Evolutionary conservation across 2,113 vertebrate species (phyloP).

Genomic region (Chlamydotis undulata): DNA sequence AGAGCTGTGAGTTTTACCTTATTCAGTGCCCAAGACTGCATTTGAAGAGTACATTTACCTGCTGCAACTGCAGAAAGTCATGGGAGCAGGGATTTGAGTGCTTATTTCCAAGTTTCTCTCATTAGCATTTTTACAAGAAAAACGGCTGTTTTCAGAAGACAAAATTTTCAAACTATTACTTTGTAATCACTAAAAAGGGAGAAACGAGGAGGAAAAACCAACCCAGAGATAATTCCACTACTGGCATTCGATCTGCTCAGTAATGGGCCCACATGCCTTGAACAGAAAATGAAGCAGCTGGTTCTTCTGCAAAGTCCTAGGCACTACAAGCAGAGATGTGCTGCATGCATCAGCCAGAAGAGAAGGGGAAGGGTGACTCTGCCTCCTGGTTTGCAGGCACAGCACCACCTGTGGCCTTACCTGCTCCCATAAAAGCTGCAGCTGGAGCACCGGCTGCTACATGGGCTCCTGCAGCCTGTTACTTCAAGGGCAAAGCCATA

Average conservation of each 20-base stretch:
- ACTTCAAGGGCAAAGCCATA: neutral
- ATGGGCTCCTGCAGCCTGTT: neutral
- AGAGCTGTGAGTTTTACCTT: neutral
- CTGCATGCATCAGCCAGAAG: neutral
- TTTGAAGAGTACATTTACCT: neutral
- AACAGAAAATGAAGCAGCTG: neutral
- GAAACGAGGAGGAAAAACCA: neutral
- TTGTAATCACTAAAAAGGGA: neutral
- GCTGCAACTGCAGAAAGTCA: neutral
- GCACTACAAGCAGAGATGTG: neutral
- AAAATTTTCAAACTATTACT: neutral
- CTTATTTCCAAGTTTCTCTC: neutral
- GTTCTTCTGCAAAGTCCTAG: neutral
- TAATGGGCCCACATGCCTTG: neutral
- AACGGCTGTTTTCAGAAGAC: neutral
- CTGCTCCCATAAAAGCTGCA: slow-evolving; percentile 14
- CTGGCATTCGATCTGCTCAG: neutral
- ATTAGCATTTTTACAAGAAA: neutral
- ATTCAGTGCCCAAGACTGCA: neutral
- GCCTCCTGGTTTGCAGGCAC: neutral
- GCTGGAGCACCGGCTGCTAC: neutral
- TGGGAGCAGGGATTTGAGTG: neutral
- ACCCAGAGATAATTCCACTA: neutral
- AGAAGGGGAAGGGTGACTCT: neutral
- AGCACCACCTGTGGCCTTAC: neutral